A percentile compares a stretch with the other conserved stretches of the same genome.
Conservation (phyloP, 2,888 invertebrate species). For the Clanis bilineata region DNA sequence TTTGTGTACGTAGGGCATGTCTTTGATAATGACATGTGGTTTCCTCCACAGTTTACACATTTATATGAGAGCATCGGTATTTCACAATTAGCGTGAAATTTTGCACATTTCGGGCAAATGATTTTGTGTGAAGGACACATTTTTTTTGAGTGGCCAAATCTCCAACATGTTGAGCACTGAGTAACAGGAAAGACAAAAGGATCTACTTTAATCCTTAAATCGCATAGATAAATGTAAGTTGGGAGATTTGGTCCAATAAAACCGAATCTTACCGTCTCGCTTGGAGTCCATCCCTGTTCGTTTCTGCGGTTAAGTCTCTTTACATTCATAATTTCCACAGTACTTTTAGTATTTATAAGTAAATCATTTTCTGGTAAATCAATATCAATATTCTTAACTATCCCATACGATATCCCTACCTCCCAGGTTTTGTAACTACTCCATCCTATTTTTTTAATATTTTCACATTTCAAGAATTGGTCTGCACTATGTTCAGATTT, state of each 20-base stretch:
- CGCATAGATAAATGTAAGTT: neutral
- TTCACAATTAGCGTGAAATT: slow-evolving; percentile 19
- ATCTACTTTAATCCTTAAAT: neutral
- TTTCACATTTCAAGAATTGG: too few relatives aligned
- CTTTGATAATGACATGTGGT: slow-evolving; percentile 15
- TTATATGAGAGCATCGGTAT: neutral
- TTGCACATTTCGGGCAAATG: slow-evolving; percentile 19
- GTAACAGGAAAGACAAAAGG: slow-evolving; percentile 7
- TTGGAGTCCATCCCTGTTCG: slow-evolving; percentile 14
- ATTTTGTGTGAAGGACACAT: slow-evolving; percentile 10
- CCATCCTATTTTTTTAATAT: too few relatives aligned
- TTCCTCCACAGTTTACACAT: slow-evolving; percentile 17
- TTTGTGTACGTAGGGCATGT: slow-evolving; percentile 14
- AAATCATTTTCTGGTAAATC: slow-evolving; percentile 16
- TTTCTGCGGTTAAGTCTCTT: slow-evolving; percentile 9
- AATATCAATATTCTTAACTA: slow-evolving; percentile 15
- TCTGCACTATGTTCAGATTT: too few relatives aligned
- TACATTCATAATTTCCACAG: slow-evolving; percentile 8
- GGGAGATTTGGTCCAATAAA: slow-evolving; percentile 5
- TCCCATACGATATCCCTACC: too few relatives aligned
- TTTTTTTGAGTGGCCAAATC: slow-evolving; percentile 13
- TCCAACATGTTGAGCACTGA: slow-evolving; percentile 6
- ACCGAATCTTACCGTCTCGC: slow-evolving; percentile 28
- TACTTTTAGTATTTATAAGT: neutral
- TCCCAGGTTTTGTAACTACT: too few relatives aligned